These are phyloP conservation scores for Onchidella celtica DNA, from an alignment of 2,888 invertebrate species.

Conservation along the genomic window DNA sequence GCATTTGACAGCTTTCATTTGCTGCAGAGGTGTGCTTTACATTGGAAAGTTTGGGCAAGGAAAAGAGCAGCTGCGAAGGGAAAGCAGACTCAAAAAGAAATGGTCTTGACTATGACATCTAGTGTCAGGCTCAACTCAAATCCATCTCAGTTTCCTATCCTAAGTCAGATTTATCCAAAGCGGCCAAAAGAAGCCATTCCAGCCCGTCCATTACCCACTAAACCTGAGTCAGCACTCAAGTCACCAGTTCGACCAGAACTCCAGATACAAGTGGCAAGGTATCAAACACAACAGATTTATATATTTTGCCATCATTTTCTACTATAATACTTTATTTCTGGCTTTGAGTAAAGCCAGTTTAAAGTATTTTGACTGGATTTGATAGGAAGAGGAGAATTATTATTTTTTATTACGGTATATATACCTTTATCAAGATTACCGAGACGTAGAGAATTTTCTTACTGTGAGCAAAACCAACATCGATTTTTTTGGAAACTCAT, in stretches of 20 bases:
- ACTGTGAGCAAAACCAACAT: no score
- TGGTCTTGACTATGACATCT: constrained; percentile 5
- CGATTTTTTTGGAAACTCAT: no score
- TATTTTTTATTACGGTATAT: no score
- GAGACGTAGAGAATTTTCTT: no score
- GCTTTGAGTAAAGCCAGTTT: no score
- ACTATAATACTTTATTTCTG: no score
- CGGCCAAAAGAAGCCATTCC: background rate
- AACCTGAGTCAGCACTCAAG: background rate
- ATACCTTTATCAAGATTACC: no score
- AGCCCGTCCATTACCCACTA: background rate
- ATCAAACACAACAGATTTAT: background rate
- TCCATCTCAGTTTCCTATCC: constrained; percentile 15
- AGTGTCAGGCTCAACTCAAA: background rate
- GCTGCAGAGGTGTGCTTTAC: constrained; percentile 67
- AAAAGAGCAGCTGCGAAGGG: background rate
- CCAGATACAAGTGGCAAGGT: background rate
- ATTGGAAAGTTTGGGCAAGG: constrained; percentile 66
- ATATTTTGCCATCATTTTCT: no score
- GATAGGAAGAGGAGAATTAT: no score
- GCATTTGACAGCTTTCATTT: constrained; percentile 57
- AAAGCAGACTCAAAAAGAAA: background rate
- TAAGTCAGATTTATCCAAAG: constrained; percentile 11
- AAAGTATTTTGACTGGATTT: no score
- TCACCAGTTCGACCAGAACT: constrained; percentile 4